Evolutionary conservation across 1,140 invertebrate genomes (phyloP), one percentile per base, ranked within the genome.

Genomic region (Bactericera cockerelli): DNA sequence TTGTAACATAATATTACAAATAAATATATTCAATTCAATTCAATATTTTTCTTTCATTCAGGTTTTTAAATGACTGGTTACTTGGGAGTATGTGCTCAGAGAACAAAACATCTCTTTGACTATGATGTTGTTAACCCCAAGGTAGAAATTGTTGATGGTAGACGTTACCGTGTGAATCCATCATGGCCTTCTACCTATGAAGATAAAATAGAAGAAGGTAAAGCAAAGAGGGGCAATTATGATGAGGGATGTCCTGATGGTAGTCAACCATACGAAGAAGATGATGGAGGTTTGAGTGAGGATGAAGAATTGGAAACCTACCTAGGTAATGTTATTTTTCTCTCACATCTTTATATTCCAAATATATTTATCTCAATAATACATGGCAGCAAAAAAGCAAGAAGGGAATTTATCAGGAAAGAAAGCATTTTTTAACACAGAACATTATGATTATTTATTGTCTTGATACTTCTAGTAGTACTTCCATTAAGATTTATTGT

Each of bases 131-230:
- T 64, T 26, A 59, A 70, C 25, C 78, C 77, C 36, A 71, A 78
- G 49, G 57, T 78, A 57, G 61, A 75, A 56, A 76, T 74, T 72
- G 72, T 79, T 56, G 72, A 77, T 60, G 73, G 72, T 36, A 69
- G 72, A 64, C 77, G 75, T 67, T 79, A 79, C 36, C 74, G 78
- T 70, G 65, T 74, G 10, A 64, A 64, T 67, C 67, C 57, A 26
- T 70, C 71, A 14, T 26, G 24, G 19, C 19, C 42, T 22, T 70
- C 69, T 61, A 70, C 72, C 61, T 61, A 68, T 16, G 67, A 69
- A 28, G 59, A 67, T 14, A 69, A 72, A 55, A 42, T 63, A 56
- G 65, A 74, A 59, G 71, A 74, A 59, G 71, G 72, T 67, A 69
- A 68, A 58, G 69, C 71, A 63, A 64, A 74, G 39, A 70, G 70